Evolutionary conservation across 2,113 vertebrate species (phyloP).

Genomic region (Mormyrus lacerda): DNA sequence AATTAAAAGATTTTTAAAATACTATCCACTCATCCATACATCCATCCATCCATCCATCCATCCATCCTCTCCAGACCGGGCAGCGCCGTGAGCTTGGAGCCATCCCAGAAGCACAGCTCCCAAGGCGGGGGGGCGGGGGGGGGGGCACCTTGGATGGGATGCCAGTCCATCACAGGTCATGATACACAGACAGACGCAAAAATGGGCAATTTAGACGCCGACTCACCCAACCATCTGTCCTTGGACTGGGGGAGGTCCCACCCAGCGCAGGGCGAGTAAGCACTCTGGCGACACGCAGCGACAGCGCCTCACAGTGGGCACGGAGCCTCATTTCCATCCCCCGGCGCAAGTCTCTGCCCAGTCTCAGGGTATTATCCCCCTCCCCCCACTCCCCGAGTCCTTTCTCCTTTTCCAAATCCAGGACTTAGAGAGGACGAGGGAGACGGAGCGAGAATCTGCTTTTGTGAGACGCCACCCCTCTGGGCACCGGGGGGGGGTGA

Average conservation of each 20-base stretch:
- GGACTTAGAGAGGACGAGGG: not conserved
- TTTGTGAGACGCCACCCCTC: not conserved
- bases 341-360: not conserved
- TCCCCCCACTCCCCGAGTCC: not conserved
- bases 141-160: not conserved
- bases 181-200: not conserved
- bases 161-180: not conserved
- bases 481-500: not conserved
- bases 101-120: not conserved
- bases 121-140: not conserved
- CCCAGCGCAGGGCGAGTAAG: not conserved
- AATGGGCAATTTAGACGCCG: not conserved
- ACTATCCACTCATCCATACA: not conserved
- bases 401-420: conserved; percentile 5
- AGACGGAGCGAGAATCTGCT: not conserved
- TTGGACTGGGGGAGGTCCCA: not conserved
- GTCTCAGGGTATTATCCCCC: not conserved
- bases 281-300: not conserved
- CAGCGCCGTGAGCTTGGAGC: not conserved
- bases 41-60: not conserved
- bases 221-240: not conserved
- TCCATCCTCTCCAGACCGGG: not conserved
- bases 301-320: not conserved
- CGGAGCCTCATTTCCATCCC: not conserved
- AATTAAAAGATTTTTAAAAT: not conserved